Conservation (phyloP, 2,113 vertebrate species). For the Larimichthys crocea region DNA sequence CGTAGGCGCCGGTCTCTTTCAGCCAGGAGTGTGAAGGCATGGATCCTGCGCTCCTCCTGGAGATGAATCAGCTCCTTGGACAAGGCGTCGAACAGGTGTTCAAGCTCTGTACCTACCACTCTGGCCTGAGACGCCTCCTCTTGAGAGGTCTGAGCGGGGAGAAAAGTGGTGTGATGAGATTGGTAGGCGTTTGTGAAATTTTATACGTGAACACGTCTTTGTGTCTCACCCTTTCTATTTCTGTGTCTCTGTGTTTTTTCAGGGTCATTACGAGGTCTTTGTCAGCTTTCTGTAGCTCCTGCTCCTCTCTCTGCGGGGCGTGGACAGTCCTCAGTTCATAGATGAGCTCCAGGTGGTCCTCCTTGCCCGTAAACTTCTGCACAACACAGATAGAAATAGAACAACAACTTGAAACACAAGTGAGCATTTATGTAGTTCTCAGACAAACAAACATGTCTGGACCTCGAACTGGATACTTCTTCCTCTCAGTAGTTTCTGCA, state of each 20-base stretch:
- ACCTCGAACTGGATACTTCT: slow-evolving; percentile 91
- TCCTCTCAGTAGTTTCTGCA: slow-evolving; percentile 93
- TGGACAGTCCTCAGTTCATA: slow-evolving; percentile 89
- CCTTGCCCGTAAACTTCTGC: slow-evolving; percentile 92
- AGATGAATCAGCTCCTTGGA: slow-evolving; percentile 93
- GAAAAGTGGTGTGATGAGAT: neutral
- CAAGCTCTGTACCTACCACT: slow-evolving; percentile 84
- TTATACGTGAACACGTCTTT: neutral
- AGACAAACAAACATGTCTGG: slow-evolving; percentile 8
- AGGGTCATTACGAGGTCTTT: slow-evolving; percentile 81
- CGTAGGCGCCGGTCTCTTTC: slow-evolving; percentile 88
- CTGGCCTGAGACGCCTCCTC: slow-evolving; percentile 81
- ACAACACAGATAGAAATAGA: slow-evolving; percentile 9
- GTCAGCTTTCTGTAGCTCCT: slow-evolving; percentile 83
- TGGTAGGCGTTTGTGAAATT: neutral
- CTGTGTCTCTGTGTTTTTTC: slow-evolving; percentile 82
- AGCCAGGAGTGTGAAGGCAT: slow-evolving; percentile 89
- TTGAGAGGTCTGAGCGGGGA: slow-evolving; percentile 74
- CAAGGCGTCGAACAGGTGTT: slow-evolving; percentile 88
- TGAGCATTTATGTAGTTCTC: neutral
- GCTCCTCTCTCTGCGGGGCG: slow-evolving; percentile 85
- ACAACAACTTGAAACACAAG: slow-evolving; percentile 11
- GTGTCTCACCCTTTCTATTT: slow-evolving; percentile 83
- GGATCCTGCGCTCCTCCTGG: slow-evolving; percentile 91
- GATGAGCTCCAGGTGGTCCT: slow-evolving; percentile 89